Evolutionary conservation across 2,888 invertebrate genomes (phyloP).

Genomic region (Noctua janthina): DNA sequence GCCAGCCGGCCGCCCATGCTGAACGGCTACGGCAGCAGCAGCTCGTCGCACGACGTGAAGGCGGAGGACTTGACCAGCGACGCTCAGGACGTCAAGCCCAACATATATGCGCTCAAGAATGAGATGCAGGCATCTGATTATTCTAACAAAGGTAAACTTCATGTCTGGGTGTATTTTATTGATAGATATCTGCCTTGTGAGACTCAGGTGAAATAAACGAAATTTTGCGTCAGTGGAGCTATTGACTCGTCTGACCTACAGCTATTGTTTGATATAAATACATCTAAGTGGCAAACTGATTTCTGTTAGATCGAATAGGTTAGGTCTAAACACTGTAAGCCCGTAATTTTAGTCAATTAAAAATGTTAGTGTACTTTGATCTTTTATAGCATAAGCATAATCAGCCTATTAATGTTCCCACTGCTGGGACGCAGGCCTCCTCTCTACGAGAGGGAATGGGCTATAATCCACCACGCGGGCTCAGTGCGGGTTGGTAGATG

Average conservation of each 20-base stretch:
- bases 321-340: neutral
- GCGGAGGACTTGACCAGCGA: constrained; percentile 87
- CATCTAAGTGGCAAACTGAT: neutral
- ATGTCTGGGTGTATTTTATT: neutral
- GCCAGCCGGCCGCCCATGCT: constrained; percentile 84
- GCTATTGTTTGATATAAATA: neutral
- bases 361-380: neutral
- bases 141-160: constrained; percentile 84
- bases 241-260: neutral
- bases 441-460: too few species aligned
- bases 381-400: too few species aligned
- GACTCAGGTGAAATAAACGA: too few species aligned
- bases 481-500: too few species aligned
- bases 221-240: neutral
- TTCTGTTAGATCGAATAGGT: neutral
- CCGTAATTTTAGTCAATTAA: neutral
- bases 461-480: too few species aligned
- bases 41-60: constrained; percentile 86
- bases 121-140: constrained; percentile 89
- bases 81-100: constrained; percentile 86
- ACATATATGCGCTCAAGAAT: constrained; percentile 87
- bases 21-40: constrained; percentile 87
- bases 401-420: too few species aligned
- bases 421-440: too few species aligned
- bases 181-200: neutral